Conservation (phyloP, 2,797 vertebrate genomes). For the Acipenser ruthenus region DNA sequence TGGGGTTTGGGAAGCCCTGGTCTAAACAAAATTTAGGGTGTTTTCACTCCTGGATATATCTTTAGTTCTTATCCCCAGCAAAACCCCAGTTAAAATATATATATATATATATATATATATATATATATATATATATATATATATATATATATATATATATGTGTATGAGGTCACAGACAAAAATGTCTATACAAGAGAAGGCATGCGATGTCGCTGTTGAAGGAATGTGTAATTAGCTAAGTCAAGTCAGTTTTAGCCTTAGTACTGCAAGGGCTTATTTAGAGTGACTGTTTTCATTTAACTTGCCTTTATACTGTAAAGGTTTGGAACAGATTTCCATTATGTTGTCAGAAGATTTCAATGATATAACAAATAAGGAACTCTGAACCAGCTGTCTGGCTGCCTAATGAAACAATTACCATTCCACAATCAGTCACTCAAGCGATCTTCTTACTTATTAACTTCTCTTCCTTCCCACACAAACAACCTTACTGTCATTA, state of each 20-base stretch:
- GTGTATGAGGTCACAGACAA: no score
- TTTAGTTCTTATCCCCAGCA: no score
- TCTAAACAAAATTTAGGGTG: no score
- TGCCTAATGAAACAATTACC: conserved; percentile 4
- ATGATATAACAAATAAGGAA: background rate
- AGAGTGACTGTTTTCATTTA: background rate
- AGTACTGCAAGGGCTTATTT: background rate
- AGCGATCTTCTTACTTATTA: background rate
- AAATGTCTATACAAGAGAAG: no score
- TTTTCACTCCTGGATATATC: no score
- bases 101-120: no score
- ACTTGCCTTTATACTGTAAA: conserved; percentile 4
- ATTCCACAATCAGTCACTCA: background rate
- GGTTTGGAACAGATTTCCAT: conserved; percentile 2
- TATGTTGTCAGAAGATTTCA: conserved; percentile 7
- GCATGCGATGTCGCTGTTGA: background rate
- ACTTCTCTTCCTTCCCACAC: background rate
- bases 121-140: no score
- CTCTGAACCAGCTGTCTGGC: background rate
- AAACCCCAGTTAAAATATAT: no score
- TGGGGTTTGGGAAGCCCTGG: no score
- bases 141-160: no score
- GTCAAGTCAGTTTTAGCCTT: background rate
- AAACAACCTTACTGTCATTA: background rate
- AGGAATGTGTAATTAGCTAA: background rate